These are phyloP conservation scores for Nothobranchius furzeri DNA, from an alignment of 2,113 vertebrate species.

Conservation along the genomic window DNA sequence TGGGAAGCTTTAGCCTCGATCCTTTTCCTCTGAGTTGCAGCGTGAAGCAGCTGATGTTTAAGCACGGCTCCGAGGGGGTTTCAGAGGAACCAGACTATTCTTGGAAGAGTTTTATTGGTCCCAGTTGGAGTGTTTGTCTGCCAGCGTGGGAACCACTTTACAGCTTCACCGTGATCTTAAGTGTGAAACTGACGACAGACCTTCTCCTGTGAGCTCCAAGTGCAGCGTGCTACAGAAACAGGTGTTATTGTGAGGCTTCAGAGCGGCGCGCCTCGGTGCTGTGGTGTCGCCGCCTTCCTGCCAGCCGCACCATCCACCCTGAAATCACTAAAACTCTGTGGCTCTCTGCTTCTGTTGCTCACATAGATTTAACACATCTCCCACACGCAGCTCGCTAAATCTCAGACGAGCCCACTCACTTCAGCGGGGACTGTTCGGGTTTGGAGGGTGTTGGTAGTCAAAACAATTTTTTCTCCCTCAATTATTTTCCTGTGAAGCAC, in stretches of 20 bases:
- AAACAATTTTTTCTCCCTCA: too few relatives aligned
- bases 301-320: slow-evolving; percentile 28
- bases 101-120: slow-evolving; percentile 36
- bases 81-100: slow-evolving; percentile 44
- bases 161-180: slow-evolving; percentile 43
- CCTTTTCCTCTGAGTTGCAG: slow-evolving; percentile 1
- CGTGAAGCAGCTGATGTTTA: slow-evolving; percentile 4
- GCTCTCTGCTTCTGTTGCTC: slow-evolving; percentile 23
- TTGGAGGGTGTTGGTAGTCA: background rate
- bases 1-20: too few relatives aligned
- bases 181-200: slow-evolving; percentile 60
- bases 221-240: slow-evolving; percentile 59
- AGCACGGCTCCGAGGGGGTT: slow-evolving; percentile 16
- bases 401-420: slow-evolving; percentile 20
- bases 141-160: slow-evolving; percentile 65
- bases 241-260: slow-evolving; percentile 54
- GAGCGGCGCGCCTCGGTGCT: slow-evolving; percentile 15
- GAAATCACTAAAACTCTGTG: slow-evolving; percentile 53
- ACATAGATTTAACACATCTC: slow-evolving; percentile 23
- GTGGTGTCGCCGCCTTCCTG: slow-evolving; percentile 47
- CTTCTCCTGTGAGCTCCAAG: slow-evolving; percentile 42
- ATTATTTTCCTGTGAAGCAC: too few relatives aligned
- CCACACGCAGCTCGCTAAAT: slow-evolving; percentile 40
- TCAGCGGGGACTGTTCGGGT: slow-evolving; percentile 16
- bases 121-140: slow-evolving; percentile 40